A percentile compares a stretch with the other conserved stretches of the same genome.
These are phyloP conservation scores for Typhlomys cinereus DNA, from an alignment of 2,113 vertebrate genomes.

Conservation along the genomic window DNA sequence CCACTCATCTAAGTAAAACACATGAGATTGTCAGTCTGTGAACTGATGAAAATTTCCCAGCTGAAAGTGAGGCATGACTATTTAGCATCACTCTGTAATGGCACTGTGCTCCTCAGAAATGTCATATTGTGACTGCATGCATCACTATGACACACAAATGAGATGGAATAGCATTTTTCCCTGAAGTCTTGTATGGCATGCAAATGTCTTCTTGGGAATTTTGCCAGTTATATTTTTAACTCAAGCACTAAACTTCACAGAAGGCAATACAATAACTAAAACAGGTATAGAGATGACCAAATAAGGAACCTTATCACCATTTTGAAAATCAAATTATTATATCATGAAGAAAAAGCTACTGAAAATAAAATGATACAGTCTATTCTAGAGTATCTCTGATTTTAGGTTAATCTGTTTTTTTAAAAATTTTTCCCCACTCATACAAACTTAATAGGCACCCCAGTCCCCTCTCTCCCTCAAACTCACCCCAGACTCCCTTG, in stretches of 20 bases:
- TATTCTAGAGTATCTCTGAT: background rate
- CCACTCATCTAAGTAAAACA: constrained; percentile 35
- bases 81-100: constrained; percentile 55
- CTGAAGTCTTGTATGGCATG: constrained; percentile 40
- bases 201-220: constrained; percentile 63
- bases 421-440: too few relatives aligned
- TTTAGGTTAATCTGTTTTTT: background rate
- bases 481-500: too few relatives aligned
- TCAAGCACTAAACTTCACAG: constrained; percentile 19
- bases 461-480: too few relatives aligned
- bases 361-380: background rate
- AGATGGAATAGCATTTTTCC: constrained; percentile 46
- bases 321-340: background rate
- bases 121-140: constrained; percentile 40
- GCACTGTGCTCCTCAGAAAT: background rate
- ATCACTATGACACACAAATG: constrained; percentile 52
- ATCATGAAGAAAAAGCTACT: background rate
- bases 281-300: background rate
- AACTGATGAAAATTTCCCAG: constrained; percentile 50
- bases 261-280: constrained; percentile 14
- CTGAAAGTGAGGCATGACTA: constrained; percentile 45
- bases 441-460: too few relatives aligned
- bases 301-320: background rate
- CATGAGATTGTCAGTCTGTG: constrained; percentile 25
- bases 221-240: background rate